Evolutionary conservation across 2,888 invertebrate genomes (phyloP), one percentile per base, ranked within the genome.

Genomic region (Adelphocoris suturalis): DNA sequence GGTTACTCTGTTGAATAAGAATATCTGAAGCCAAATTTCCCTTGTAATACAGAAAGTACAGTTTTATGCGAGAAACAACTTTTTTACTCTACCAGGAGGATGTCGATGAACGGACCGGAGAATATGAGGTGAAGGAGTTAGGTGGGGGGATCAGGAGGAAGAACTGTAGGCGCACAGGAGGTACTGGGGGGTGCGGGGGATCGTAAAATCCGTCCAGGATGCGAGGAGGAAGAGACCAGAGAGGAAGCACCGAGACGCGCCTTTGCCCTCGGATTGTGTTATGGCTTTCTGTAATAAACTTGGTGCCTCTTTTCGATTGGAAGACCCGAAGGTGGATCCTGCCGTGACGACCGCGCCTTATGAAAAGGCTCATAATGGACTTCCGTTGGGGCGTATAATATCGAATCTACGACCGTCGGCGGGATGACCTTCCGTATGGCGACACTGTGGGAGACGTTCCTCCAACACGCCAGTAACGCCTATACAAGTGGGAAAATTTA

Each of bases 271-370:
- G 57, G 68, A 68, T 68, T 68, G 23, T 68, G 23, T 68, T 68
- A 68, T 68, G 68, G 27, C 68, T 68, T 68, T 68, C 68, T 27
- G 68, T 23, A 68, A 68, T 68, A 68, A 68, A 68, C 68, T 68
- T 68, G 23, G 23, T 23, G 68, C 68, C 68, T 68, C 68, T 68
- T 68, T 68, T 68, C 68, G 68, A 68, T 68, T 68, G 68, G 27
- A 68, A 68, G 68, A 23, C 23, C 61, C 19, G 19, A 68, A 23
- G 68, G 19, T 19, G 68, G 23, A 19, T 23, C 61, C 61, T 23
- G 68, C 12, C 68, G 68, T 23, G 68, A 68, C 68, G 68, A 68
- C 68, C 68, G 68, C 68, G 68, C 68, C 68, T 68, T 68, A 68
- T 68, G 68, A 68, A 68, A 68, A 68, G 68, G 68, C 12, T 23